phyloP scores from a whole-genome alignment of 1,140 invertebrate genomes.

The Zaprionus vittiger region DNA sequence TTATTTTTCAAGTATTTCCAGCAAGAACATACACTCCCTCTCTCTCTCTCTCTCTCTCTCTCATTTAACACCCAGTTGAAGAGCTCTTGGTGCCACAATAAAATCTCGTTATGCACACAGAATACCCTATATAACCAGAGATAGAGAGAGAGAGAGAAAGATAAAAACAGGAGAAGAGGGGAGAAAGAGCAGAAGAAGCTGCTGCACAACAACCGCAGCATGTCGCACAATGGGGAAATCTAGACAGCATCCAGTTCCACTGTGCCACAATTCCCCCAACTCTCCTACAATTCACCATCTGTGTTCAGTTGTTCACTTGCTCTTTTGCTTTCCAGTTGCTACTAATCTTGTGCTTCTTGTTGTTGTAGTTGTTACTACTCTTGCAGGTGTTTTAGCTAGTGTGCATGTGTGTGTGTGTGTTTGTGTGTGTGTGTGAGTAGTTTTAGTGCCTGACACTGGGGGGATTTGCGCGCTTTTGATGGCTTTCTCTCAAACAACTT shows the following conservation, averaged over 20 bases:
- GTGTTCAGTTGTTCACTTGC: constrained; percentile 30
- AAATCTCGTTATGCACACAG: constrained; percentile 26
- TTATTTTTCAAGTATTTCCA: no score
- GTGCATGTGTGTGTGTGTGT: constrained; percentile 7
- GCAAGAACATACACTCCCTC: no score
- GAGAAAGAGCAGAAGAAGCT: neutral
- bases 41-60: neutral
- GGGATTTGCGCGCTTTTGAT: constrained; percentile 72
- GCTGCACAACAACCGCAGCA: constrained; percentile 30
- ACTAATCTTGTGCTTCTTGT: constrained; percentile 18
- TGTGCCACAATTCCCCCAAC: constrained; percentile 6
- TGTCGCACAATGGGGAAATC: constrained; percentile 66
- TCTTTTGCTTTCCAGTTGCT: constrained; percentile 20
- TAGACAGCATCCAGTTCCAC: constrained; percentile 58
- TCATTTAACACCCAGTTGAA: neutral
- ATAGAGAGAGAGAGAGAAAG: neutral
- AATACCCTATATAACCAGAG: neutral
- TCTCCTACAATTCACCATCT: neutral
- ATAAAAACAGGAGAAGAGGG: no score
- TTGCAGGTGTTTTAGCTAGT: constrained; percentile 52
- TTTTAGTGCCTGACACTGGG: constrained; percentile 60
- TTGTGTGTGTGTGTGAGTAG: constrained; percentile 42
- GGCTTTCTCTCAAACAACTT: constrained; percentile 69
- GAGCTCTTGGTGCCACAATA: constrained; percentile 2
- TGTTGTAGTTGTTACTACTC: constrained; percentile 40